A percentile compares a stretch with the other conserved stretches of the same genome.
Evolutionary conservation across 1,140 invertebrate genomes (phyloP).

Genomic region (Hylyphantes graminicola): DNA sequence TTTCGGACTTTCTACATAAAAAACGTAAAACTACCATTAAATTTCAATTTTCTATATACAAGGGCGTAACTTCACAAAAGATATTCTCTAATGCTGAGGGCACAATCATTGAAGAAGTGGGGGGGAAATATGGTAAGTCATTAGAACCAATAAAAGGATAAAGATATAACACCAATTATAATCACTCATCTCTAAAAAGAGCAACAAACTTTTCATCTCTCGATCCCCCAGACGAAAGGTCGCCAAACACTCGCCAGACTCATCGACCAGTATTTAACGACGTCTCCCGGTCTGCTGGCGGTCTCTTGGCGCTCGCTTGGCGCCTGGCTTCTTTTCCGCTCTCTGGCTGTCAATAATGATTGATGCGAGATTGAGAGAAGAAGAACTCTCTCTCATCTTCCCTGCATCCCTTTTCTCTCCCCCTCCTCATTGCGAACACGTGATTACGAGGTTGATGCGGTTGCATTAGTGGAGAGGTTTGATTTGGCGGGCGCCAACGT

Average conservation of each 20-base stretch:
- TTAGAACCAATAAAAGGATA: too few relatives aligned
- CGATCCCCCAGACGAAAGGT: constrained; percentile 27
- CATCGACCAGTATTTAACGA: constrained; percentile 43
- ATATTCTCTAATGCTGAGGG: too few relatives aligned
- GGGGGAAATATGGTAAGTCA: too few relatives aligned
- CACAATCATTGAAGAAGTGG: too few relatives aligned
- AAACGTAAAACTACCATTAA: too few relatives aligned
- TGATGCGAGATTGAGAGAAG: constrained; percentile 3
- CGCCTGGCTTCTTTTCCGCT: background rate
- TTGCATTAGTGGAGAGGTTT: constrained; percentile 12
- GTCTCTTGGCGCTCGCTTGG: constrained; percentile 14
- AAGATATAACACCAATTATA: too few relatives aligned
- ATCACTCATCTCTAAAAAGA: too few relatives aligned
- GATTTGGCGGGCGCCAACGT: background rate
- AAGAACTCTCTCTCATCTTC: constrained; percentile 15
- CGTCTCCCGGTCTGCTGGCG: background rate
- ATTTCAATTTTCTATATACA: too few relatives aligned
- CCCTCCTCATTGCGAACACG: background rate
- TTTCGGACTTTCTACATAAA: too few relatives aligned
- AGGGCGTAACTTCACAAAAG: too few relatives aligned
- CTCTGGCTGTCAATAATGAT: constrained; percentile 46
- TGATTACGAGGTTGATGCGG: constrained; percentile 27
- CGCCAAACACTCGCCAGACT: constrained; percentile 37
- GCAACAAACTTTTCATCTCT: too few relatives aligned
- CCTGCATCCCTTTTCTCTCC: background rate